phyloP scores from a whole-genome alignment of 2,113 vertebrate species.

The Panthera leo region DNA sequence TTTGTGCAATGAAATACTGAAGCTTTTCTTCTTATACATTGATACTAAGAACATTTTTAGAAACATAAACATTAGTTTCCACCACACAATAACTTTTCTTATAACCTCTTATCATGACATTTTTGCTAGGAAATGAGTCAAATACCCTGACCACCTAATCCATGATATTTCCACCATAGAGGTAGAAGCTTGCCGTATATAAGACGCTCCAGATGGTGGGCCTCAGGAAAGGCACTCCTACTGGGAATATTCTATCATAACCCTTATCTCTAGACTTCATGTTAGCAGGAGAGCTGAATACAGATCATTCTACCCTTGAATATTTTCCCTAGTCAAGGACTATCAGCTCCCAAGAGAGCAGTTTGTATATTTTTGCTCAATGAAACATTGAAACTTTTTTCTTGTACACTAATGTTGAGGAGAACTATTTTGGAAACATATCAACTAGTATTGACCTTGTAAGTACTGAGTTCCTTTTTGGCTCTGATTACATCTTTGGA shows the following conservation, averaged over 20 bases:
- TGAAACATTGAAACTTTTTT: constrained; percentile 60
- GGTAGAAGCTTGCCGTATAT: not conserved
- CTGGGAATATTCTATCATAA: not conserved
- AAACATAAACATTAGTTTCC: not conserved
- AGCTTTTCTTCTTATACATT: not conserved
- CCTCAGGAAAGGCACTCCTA: not conserved
- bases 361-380: constrained; percentile 68
- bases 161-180: constrained; percentile 23
- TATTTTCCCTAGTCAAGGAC: constrained; percentile 43
- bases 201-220: not conserved
- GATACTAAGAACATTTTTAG: not conserved
- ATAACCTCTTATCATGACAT: not conserved
- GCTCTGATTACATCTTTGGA: constrained; percentile 34
- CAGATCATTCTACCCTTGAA: constrained; percentile 40
- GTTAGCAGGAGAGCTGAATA: constrained; percentile 24
- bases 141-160: not conserved
- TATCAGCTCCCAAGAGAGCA: constrained; percentile 53
- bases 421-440: constrained; percentile 64
- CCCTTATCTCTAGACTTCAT: constrained; percentile 8
- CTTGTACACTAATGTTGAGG: constrained; percentile 25
- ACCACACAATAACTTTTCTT: constrained; percentile 26
- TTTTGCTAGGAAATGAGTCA: constrained; percentile 36
- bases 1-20: constrained; percentile 24
- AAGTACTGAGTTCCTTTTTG: constrained; percentile 62
- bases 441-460: constrained; percentile 65